Evolutionary conservation across 2,113 vertebrate species (phyloP).

Genomic region (Athene noctua): DNA sequence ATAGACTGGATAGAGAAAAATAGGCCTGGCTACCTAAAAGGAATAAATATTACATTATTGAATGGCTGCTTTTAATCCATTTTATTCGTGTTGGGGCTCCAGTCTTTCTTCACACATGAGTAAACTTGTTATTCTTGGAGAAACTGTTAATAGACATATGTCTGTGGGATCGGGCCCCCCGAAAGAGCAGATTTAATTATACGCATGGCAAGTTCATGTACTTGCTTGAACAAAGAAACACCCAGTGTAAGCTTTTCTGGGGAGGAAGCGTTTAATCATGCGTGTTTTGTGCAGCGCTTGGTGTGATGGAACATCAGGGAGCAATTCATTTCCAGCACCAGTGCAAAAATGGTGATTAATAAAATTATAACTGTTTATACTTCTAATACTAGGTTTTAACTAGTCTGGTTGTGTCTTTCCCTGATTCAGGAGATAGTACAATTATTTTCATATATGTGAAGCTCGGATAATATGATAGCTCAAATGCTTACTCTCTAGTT

Average conservation of each 20-base stretch:
- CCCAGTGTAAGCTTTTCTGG: not conserved
- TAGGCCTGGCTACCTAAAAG: not conserved
- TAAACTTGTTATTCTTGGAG: not conserved
- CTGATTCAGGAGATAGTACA: not conserved
- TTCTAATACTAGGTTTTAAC: conserved; percentile 24
- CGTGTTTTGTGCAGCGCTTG: not conserved
- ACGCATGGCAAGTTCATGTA: not conserved
- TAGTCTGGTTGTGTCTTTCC: conserved; percentile 3
- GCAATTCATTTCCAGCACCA: not conserved
- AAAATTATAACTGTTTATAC: conserved; percentile 3
- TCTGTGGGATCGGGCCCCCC: not conserved
- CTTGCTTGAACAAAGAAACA: not conserved
- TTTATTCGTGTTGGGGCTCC: not conserved
- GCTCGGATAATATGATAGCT: not conserved
- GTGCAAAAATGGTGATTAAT: conserved; percentile 48
- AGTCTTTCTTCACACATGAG: not conserved
- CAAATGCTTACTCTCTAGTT: conserved; percentile 37
- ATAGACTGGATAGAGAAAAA: not conserved
- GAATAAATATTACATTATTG: not conserved
- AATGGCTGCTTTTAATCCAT: not conserved
- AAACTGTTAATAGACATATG: not conserved
- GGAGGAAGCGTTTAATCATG: not conserved
- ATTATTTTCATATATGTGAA: conserved; percentile 28
- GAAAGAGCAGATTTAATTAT: not conserved
- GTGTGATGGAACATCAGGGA: not conserved